These are phyloP conservation scores for Selenia dentaria DNA, from an alignment of 2,888 invertebrate species.

Conservation along the genomic window DNA sequence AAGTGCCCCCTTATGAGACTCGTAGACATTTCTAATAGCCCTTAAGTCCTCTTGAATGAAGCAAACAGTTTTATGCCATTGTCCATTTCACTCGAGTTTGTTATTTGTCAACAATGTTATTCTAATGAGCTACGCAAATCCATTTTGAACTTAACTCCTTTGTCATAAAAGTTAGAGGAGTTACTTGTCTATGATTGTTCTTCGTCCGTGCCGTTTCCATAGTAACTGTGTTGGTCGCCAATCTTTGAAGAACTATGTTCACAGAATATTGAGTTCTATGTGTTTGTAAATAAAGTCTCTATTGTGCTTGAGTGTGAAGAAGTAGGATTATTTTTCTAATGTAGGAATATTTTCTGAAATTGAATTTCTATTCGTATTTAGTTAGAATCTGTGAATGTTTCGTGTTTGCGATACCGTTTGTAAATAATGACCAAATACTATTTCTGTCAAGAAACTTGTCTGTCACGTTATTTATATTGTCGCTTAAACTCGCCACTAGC, in stretches of 20 bases:
- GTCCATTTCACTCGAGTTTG: slow-evolving; percentile 72
- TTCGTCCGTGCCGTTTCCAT: slow-evolving; percentile 72
- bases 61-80: slow-evolving; percentile 78
- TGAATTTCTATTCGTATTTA: slow-evolving; percentile 45
- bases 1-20: slow-evolving; percentile 51
- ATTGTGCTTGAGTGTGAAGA: slow-evolving; percentile 3
- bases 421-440: no score
- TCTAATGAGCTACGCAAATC: slow-evolving; percentile 18
- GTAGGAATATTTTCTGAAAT: slow-evolving; percentile 44
- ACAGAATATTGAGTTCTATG: slow-evolving; percentile 31
- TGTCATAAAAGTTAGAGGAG: slow-evolving; percentile 15
- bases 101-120: slow-evolving; percentile 51
- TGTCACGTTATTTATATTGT: no score
- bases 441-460: no score
- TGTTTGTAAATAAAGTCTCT: slow-evolving; percentile 11
- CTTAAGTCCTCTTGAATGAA: slow-evolving; percentile 72
- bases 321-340: slow-evolving; percentile 28
- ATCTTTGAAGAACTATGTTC: slow-evolving; percentile 40
- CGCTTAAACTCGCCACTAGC: no score
- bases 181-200: slow-evolving; percentile 33
- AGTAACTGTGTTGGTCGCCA: slow-evolving; percentile 56
- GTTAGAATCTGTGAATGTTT: slow-evolving; percentile 17
- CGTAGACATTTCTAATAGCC: slow-evolving; percentile 78
- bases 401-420: neutral
- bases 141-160: slow-evolving; percentile 36